These are phyloP conservation scores for Andrena praecox DNA, from an alignment of 2,888 invertebrate species.

Conservation along the genomic window DNA sequence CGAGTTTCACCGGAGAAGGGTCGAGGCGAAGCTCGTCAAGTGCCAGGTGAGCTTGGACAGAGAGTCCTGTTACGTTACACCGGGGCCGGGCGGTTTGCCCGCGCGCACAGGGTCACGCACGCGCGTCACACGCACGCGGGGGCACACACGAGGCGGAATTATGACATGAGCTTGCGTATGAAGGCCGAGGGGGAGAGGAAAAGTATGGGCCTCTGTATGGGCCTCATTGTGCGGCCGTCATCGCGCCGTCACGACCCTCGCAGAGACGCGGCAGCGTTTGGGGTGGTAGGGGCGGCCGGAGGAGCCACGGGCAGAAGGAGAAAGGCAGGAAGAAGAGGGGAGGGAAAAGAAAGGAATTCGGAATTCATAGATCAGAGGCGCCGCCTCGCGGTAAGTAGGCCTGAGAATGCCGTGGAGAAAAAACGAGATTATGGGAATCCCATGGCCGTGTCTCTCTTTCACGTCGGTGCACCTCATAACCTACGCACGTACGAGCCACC, in stretches of 20 bases:
- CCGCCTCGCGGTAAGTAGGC: conserved; percentile 70
- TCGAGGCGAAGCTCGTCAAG: conserved; percentile 71
- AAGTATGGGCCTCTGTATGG: conserved; percentile 76
- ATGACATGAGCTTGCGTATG: conserved; percentile 74
- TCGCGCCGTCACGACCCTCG: conserved; percentile 76
- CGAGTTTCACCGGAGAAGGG: conserved; percentile 57
- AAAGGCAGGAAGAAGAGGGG: conserved; percentile 20
- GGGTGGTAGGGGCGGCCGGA: conserved; percentile 54
- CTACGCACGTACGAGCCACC: conserved; percentile 56
- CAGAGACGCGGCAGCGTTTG: conserved; percentile 69
- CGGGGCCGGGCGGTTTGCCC: neutral
- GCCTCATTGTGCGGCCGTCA: conserved; percentile 81
- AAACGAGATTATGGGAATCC: conserved; percentile 75
- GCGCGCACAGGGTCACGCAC: neutral
- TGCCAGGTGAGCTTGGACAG: conserved; percentile 74
- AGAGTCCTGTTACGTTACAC: conserved; percentile 69
- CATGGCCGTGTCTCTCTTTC: conserved; percentile 38
- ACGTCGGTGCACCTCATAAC: conserved; percentile 54
- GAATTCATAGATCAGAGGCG: conserved; percentile 80
- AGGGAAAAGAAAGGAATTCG: conserved; percentile 58
- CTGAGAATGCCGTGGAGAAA: conserved; percentile 63
- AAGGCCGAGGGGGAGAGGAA: conserved; percentile 35
- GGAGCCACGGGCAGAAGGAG: conserved; percentile 10
- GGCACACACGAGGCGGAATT: conserved; percentile 67
- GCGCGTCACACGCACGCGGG: conserved; percentile 15